These are phyloP conservation scores for Dolichotis patagonum DNA, from an alignment of 2,113 vertebrate species.

Conservation along the genomic window DNA sequence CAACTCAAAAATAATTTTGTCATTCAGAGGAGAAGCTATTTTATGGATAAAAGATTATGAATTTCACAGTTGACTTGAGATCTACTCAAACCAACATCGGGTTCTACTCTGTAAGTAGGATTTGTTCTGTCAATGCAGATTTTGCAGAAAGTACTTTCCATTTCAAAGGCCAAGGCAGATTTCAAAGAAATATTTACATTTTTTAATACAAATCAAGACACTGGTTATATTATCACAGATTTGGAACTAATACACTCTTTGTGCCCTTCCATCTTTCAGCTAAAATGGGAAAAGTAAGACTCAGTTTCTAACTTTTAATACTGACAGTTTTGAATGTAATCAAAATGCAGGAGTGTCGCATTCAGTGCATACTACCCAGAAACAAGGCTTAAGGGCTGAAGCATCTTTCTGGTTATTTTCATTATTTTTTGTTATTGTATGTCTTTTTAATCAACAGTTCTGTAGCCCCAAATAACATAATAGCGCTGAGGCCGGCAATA, in stretches of 20 bases:
- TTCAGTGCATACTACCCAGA: background rate
- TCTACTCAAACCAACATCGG: conserved; percentile 71
- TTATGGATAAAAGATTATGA: conserved; percentile 76
- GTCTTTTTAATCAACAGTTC: conserved; percentile 25
- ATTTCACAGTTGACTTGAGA: conserved; percentile 80
- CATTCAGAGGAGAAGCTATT: conserved; percentile 69
- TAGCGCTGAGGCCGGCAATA: background rate
- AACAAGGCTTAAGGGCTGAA: background rate
- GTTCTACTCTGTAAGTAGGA: conserved; percentile 69
- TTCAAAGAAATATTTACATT: conserved; percentile 76
- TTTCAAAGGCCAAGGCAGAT: conserved; percentile 61
- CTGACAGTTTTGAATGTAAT: background rate
- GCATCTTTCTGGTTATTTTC: background rate
- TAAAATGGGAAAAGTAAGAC: conserved; percentile 40
- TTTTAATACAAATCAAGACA: conserved; percentile 73
- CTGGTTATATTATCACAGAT: conserved; percentile 67
- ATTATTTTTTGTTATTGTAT: background rate
- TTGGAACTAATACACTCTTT: conserved; percentile 29
- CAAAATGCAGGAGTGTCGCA: conserved; percentile 23
- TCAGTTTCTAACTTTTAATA: conserved; percentile 36
- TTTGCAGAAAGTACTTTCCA: conserved; percentile 55
- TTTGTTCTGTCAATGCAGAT: conserved; percentile 69
- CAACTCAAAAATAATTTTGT: conserved; percentile 70
- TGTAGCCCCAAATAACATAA: conserved; percentile 7
- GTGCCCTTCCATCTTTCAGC: background rate